Conservation (phyloP, 2,113 vertebrate genomes). For the Leptobrachium leishanense region DNA sequence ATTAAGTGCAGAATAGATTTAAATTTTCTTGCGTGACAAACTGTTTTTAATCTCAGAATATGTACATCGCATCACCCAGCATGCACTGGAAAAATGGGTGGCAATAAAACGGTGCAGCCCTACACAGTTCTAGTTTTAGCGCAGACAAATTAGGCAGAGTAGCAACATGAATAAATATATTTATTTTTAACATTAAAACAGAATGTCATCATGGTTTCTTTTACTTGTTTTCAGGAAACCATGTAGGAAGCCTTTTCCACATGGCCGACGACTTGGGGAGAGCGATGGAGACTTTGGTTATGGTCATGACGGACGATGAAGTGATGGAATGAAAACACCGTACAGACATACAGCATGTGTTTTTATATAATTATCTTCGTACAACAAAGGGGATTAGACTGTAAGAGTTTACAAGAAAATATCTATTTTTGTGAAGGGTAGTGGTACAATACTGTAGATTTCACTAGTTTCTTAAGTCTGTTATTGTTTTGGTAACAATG, state of each 20-base stretch:
- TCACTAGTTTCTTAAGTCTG: slow-evolving; percentile 99
- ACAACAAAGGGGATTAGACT: slow-evolving; percentile 90
- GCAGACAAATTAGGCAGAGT: not conserved
- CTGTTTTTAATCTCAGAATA: not conserved
- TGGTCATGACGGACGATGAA: slow-evolving; percentile 88
- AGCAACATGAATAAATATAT: not conserved
- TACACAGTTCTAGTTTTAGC: not conserved
- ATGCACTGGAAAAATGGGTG: not conserved
- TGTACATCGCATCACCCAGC: not conserved
- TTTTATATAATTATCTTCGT: slow-evolving; percentile 91
- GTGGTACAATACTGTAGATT: slow-evolving; percentile 96
- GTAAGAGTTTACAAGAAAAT: slow-evolving; percentile 99
- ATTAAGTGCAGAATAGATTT: slow-evolving; percentile 1
- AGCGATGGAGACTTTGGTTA: slow-evolving; percentile 94
- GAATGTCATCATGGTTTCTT: not conserved
- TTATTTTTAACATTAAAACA: no score
- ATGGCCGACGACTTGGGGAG: slow-evolving; percentile 92
- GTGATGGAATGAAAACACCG: slow-evolving; percentile 81
- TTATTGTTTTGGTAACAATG: slow-evolving; percentile 96
- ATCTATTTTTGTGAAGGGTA: slow-evolving; percentile 99
- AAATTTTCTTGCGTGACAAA: not conserved
- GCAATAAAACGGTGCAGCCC: slow-evolving; percentile 40
- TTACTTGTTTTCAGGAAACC: slow-evolving; percentile 76
- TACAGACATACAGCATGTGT: slow-evolving; percentile 75
- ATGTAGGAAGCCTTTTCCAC: slow-evolving; percentile 92